phyloP scores from a whole-genome alignment of 1,140 invertebrate genomes.

The Cherax destructor region DNA sequence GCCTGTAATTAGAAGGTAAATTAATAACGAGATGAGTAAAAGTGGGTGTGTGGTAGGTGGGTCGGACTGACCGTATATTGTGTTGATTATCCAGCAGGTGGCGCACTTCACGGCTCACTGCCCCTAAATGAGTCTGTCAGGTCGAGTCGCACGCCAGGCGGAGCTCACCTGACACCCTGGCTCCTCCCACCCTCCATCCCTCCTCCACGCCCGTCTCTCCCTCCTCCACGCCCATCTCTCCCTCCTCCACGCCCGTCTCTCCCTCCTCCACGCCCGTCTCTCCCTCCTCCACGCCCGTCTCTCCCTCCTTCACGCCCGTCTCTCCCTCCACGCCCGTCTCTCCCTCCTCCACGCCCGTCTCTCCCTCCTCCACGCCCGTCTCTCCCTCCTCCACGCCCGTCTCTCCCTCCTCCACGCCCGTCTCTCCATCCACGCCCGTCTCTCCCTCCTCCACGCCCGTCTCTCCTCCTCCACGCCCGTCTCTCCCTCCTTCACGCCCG shows the following conservation, averaged over 20 bases:
- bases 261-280: background rate
- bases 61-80: conserved; percentile 24
- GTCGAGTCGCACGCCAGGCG: background rate
- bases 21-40: background rate
- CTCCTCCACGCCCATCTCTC: background rate
- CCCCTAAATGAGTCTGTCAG: conserved; percentile 39
- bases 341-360: background rate
- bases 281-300: background rate
- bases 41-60: background rate
- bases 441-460: background rate
- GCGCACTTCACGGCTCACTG: conserved; percentile 12
- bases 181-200: background rate
- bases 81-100: conserved; percentile 28
- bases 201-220: background rate
- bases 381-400: background rate
- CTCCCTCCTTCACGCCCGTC: background rate
- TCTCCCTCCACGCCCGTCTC: background rate
- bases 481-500: background rate
- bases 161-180: background rate
- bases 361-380: background rate
- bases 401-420: background rate
- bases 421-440: background rate
- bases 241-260: background rate
- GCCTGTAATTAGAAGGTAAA: background rate
- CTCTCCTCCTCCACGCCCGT: background rate